These are phyloP conservation scores for Ooceraea biroi DNA, from an alignment of 1,140 invertebrate species.

Conservation along the genomic window DNA sequence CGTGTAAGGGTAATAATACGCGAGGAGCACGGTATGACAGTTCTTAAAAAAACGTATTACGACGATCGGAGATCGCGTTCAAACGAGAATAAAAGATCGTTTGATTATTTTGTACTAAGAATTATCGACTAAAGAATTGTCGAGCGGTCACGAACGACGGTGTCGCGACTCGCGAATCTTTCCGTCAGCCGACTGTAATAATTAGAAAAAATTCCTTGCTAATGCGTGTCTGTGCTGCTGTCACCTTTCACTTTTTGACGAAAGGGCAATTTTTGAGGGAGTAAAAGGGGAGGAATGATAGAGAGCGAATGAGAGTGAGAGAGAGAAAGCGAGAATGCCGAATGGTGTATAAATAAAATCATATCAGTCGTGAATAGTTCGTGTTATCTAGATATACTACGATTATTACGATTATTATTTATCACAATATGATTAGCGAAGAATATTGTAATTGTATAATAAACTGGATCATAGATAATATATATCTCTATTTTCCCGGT, in stretches of 20 bases:
- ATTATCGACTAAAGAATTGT: conserved; percentile 67
- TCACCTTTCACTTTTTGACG: conserved; percentile 28
- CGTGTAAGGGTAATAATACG: conserved; percentile 49
- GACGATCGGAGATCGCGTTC: conserved; percentile 68
- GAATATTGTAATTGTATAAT: conserved; percentile 86
- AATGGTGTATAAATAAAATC: conserved; percentile 85
- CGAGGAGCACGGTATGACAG: conserved; percentile 84
- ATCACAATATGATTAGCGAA: conserved; percentile 84
- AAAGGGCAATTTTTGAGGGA: conserved; percentile 24
- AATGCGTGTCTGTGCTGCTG: conserved; percentile 32
- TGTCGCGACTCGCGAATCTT: conserved; percentile 29
- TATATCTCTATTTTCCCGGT: not conserved
- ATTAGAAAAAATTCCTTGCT: conserved; percentile 58
- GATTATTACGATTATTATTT: conserved; percentile 78
- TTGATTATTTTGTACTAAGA: conserved; percentile 85
- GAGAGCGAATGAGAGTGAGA: conserved; percentile 21
- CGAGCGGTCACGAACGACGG: conserved; percentile 44
- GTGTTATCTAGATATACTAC: conserved; percentile 78
- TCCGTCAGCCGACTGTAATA: conserved; percentile 51
- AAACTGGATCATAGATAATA: conserved; percentile 85
- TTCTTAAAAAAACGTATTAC: conserved; percentile 78
- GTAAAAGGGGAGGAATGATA: not conserved
- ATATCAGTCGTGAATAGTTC: conserved; percentile 85
- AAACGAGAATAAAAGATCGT: conserved; percentile 76
- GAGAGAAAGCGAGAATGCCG: conserved; percentile 43